Evolutionary conservation across 2,888 invertebrate species (phyloP), one percentile per base, ranked within the genome.

Genomic region (Dryomyza anilis): DNA sequence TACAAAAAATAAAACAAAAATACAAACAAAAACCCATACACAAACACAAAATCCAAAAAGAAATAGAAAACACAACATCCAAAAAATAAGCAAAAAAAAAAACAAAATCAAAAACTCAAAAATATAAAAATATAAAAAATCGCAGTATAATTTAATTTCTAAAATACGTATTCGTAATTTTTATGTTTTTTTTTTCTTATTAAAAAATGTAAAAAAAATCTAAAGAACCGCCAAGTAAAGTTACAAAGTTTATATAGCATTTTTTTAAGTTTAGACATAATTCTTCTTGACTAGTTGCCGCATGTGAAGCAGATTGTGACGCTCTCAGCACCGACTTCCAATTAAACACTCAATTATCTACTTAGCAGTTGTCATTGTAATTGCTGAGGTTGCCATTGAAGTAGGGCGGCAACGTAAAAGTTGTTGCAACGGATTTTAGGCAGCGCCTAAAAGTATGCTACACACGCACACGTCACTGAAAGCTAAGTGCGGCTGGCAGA

Each of bases 291-390:
- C n/a, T n/a, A n/a, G 23, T 25, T 50, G 27, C 23, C 50, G 14
- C 50, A 16, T 43, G 19, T 25, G 50, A 50, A 21, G 25, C 25
- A 50, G 25, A 50, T 25, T 25, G 25, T 50, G 50, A 6, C 5
- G 27, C 50, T 23, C 50, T 50, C 50, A 50, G n/a, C n/a, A n/a
- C n/a, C n/a, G n/a, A n/a, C n/a, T n/a, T n/a, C n/a, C n/a, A 50
- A 50, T 27, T 50, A 50, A 50, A 25, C 50, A 50, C 50, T 50
- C 50, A 50, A 50, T 50, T 50, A 50, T 50, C 50, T 50, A 50
- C 50, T 50, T 50, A 50, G 25, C 50, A 50, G 23, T 50, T 12
- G 27, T 21, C 25, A 12, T 39, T n/a, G 39, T n/a, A n/a, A n/a
- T n/a, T n/a, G 16, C 19, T 16, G 16, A 43, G 19, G n/a, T n/a